Conservation (phyloP, 2,888 invertebrate species). For the Marronus borbonicus region DNA sequence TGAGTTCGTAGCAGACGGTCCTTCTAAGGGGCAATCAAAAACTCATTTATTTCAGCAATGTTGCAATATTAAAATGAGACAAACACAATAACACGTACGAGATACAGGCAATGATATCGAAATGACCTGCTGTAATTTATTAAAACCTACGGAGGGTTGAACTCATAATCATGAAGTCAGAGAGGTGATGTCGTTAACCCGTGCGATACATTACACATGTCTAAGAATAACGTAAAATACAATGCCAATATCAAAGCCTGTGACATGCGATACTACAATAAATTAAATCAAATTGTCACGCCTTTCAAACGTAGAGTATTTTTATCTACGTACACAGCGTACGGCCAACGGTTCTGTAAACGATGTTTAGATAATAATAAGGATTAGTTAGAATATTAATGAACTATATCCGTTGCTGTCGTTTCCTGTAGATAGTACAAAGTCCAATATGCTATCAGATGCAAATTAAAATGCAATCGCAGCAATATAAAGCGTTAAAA, state of each 20-base stretch:
- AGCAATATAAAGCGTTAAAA: too few species aligned
- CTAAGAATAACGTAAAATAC: constrained; percentile 23
- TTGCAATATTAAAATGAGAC: constrained; percentile 47
- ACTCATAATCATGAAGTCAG: background rate
- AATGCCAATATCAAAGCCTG: constrained; percentile 6
- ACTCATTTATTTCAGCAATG: constrained; percentile 50
- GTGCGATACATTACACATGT: constrained; percentile 4
- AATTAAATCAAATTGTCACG: constrained; percentile 25
- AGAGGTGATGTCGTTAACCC: constrained; percentile 4
- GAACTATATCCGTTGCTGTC: background rate
- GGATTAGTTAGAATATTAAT: constrained; percentile 5
- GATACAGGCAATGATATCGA: constrained; percentile 12
- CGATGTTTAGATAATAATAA: constrained; percentile 4
- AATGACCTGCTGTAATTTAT: constrained; percentile 27
- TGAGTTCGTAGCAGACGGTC: background rate
- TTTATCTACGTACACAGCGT: background rate
- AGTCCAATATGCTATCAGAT: too few species aligned
- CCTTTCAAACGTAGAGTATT: background rate
- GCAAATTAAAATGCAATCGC: too few species aligned
- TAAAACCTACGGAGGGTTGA: constrained; percentile 9
- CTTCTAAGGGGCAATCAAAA: constrained; percentile 48
- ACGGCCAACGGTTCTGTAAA: background rate
- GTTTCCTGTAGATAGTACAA: background rate
- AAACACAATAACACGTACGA: constrained; percentile 44
- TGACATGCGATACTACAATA: constrained; percentile 26